phyloP scores from a whole-genome alignment of 2,797 vertebrate species.

The Sebastiscus albofasciatus region DNA sequence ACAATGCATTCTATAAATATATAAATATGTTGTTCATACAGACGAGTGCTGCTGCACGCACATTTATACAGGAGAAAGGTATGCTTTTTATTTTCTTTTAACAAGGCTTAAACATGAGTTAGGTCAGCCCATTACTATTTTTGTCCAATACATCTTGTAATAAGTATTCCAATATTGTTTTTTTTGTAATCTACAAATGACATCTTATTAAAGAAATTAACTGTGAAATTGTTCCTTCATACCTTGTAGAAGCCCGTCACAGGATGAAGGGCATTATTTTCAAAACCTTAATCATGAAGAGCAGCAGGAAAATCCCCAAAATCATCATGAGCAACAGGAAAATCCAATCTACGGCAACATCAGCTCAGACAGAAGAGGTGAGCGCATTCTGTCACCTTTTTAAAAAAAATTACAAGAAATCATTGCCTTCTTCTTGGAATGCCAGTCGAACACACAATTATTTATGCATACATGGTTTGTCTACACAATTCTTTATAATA shows the following conservation, averaged over 20 bases:
- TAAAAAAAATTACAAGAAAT: not conserved
- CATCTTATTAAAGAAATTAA: not conserved
- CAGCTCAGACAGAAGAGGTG: conserved; percentile 67
- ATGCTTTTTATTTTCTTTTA: not conserved
- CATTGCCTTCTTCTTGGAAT: not conserved
- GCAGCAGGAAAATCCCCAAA: conserved; percentile 67
- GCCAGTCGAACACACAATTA: not conserved
- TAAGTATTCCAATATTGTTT: not conserved
- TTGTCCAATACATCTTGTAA: not conserved
- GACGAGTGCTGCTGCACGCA: conserved; percentile 15
- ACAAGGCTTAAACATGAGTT: not conserved
- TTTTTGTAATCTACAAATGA: not conserved
- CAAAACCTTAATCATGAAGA: conserved; percentile 27
- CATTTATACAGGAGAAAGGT: conserved; percentile 55
- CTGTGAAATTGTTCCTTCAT: not conserved
- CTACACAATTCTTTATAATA: too few species aligned
- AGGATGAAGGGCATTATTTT: conserved; percentile 52
- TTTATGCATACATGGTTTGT: not conserved
- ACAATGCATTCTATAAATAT: not conserved
- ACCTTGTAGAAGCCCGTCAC: conserved; percentile 41
- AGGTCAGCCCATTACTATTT: not conserved
- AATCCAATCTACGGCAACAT: conserved; percentile 87
- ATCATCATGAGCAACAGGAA: conserved; percentile 61
- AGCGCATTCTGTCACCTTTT: conserved; percentile 4
- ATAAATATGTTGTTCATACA: conserved; percentile 31